phyloP scores from a whole-genome alignment of 2,113 vertebrate species.

The Cepphus grylle region DNA sequence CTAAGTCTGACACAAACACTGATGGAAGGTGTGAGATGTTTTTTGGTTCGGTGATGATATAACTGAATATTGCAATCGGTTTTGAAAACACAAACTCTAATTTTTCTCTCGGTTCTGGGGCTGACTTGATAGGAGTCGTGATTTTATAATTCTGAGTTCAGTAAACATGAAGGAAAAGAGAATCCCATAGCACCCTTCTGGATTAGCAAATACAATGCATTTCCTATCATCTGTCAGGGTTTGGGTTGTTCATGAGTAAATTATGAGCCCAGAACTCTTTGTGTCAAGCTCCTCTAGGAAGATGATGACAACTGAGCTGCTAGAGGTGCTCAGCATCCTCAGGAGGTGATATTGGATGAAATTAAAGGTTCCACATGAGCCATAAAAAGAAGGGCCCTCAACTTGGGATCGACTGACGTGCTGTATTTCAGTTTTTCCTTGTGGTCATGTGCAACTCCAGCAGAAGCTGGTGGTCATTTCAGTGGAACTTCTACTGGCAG shows the following conservation, averaged over 20 bases:
- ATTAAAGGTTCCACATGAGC: not conserved
- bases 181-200: not conserved
- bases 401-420: not conserved
- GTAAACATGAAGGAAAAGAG: not conserved
- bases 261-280: not conserved
- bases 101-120: not conserved
- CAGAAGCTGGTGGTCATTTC: not conserved
- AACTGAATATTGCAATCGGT: not conserved
- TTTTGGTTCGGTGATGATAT: not conserved
- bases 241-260: not conserved
- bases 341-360: not conserved
- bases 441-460: not conserved
- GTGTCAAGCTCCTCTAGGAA: not conserved
- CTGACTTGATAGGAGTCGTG: not conserved
- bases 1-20: not conserved
- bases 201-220: not conserved
- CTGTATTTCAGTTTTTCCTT: not conserved
- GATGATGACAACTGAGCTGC: not conserved
- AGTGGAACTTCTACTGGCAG: not conserved
- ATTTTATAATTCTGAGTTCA: not conserved
- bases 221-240: not conserved
- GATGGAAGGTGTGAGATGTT: not conserved
- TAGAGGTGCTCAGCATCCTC: not conserved
- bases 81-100: not conserved
- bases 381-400: not conserved